A percentile compares a stretch with the other conserved stretches of the same genome.
Conservation (phyloP, 2,797 vertebrate species). For the Sebastes minor region DNA sequence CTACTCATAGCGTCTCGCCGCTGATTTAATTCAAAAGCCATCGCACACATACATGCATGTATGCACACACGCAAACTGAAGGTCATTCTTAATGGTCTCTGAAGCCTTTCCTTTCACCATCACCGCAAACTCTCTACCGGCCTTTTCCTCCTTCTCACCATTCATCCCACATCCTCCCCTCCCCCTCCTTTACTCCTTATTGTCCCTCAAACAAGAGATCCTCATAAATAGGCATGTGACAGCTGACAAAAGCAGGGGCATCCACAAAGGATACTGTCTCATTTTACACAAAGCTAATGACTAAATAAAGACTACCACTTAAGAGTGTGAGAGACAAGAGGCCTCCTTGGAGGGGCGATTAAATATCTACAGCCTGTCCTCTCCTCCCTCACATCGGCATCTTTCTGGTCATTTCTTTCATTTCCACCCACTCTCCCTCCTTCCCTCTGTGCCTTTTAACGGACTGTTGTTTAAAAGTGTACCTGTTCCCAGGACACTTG, state of each 20-base stretch:
- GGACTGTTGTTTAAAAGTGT: conserved; percentile 16
- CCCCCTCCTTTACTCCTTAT: conserved; percentile 36
- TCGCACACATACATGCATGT: background rate
- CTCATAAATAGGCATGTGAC: conserved; percentile 78
- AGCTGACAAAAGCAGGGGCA: conserved; percentile 67
- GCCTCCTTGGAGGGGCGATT: conserved; percentile 32
- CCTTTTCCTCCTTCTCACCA: conserved; percentile 46
- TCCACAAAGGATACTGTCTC: conserved; percentile 66
- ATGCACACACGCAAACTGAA: conserved; percentile 39
- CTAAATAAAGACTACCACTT: conserved; percentile 73
- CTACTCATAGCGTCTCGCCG: conserved; percentile 15
- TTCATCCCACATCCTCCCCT: conserved; percentile 37
- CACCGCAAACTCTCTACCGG: conserved; percentile 47
- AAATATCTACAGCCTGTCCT: conserved; percentile 39
- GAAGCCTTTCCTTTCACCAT: conserved; percentile 59
- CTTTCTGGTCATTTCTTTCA: conserved; percentile 26
- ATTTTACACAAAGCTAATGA: conserved; percentile 78
- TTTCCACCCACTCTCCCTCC: conserved; percentile 7
- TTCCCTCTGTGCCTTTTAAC: conserved; percentile 5
- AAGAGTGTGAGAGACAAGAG: conserved; percentile 43
- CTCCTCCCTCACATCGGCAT: conserved; percentile 4
- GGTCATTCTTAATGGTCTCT: conserved; percentile 66
- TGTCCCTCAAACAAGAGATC: conserved; percentile 69
- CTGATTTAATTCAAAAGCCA: conserved; percentile 48
- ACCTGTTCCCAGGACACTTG: conserved; percentile 53